Conservation (phyloP, 2,797 vertebrate species). For the Heterohyrax brucei region DNA sequence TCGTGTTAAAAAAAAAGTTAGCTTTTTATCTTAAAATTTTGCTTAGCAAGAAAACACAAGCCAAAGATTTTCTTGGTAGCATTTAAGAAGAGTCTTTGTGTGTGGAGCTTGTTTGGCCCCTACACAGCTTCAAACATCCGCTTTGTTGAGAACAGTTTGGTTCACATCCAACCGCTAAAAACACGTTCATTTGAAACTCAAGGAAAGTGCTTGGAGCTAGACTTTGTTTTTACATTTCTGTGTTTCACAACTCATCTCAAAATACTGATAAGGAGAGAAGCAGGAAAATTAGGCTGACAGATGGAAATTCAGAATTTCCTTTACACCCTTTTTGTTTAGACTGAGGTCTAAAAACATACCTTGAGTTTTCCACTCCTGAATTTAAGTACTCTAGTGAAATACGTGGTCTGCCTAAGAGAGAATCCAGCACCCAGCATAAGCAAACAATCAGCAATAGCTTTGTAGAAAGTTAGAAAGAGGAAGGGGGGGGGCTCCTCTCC, state of each 20-base stretch:
- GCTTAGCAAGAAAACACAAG: slow-evolving; percentile 67
- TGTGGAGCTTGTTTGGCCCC: slow-evolving; percentile 4
- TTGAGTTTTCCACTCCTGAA: slow-evolving; percentile 66
- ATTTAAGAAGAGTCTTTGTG: slow-evolving; percentile 18
- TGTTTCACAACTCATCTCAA: slow-evolving; percentile 70
- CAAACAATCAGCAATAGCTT: slow-evolving; percentile 83
- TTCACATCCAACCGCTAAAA: slow-evolving; percentile 72
- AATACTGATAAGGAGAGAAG: slow-evolving; percentile 63
- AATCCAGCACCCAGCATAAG: slow-evolving; percentile 73
- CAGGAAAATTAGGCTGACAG: slow-evolving; percentile 73
- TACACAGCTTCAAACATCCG: slow-evolving; percentile 34
- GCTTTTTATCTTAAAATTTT: slow-evolving; percentile 54
- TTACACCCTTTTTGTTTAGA: slow-evolving; percentile 54
- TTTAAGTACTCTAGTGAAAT: slow-evolving; percentile 60
- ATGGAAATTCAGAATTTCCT: slow-evolving; percentile 66
- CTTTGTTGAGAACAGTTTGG: slow-evolving; percentile 77
- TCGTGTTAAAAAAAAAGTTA: slow-evolving; percentile 18
- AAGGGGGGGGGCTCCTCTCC: slow-evolving; percentile 47
- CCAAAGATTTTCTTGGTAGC: slow-evolving; percentile 20
- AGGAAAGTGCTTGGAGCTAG: slow-evolving; percentile 14
- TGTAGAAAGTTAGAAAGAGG: slow-evolving; percentile 66
- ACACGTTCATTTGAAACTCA: slow-evolving; percentile 15
- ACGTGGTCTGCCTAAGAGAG: slow-evolving; percentile 76
- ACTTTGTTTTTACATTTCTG: slow-evolving; percentile 50
- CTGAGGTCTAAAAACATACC: slow-evolving; percentile 72